These are phyloP conservation scores for Oppia nitens DNA, from an alignment of 1,140 invertebrate genomes.

Conservation along the genomic window DNA sequence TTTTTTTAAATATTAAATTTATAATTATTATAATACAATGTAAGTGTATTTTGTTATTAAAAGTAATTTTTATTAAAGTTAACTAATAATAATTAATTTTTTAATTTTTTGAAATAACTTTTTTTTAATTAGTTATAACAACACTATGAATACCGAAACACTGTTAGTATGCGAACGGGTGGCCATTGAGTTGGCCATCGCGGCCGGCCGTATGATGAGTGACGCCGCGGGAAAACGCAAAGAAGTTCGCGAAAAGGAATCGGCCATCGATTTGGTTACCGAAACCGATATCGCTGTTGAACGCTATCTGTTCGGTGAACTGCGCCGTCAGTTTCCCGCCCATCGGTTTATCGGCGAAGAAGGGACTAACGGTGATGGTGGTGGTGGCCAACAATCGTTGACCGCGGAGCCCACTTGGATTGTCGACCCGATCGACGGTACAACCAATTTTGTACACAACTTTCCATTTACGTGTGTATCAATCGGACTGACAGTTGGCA, in stretches of 20 bases:
- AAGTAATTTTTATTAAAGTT: no score
- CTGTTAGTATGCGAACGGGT: slow-evolving; percentile 38
- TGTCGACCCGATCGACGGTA: slow-evolving; percentile 76
- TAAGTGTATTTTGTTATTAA: no score
- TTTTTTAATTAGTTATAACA: no score
- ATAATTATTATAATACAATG: no score
- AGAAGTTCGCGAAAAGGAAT: slow-evolving; percentile 54
- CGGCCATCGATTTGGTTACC: slow-evolving; percentile 75
- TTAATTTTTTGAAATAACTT: no score
- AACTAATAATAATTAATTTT: no score
- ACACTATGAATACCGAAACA: not conserved
- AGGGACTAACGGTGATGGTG: no score
- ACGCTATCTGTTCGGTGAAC: slow-evolving; percentile 54
- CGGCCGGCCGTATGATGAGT: slow-evolving; percentile 43
- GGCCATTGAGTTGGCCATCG: slow-evolving; percentile 35
- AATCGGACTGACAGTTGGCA: slow-evolving; percentile 49
- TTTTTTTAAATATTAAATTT: no score
- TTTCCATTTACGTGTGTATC: slow-evolving; percentile 24
- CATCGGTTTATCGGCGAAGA: slow-evolving; percentile 97
- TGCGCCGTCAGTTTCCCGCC: slow-evolving; percentile 56
- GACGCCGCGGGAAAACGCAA: slow-evolving; percentile 46
- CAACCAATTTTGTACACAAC: slow-evolving; percentile 20
- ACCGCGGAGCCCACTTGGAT: slow-evolving; percentile 92
- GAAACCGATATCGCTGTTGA: slow-evolving; percentile 89
- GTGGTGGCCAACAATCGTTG: slow-evolving; percentile 37